A percentile compares a stretch with the other conserved stretches of the same genome.
Evolutionary conservation across 2,113 vertebrate species (phyloP).

Genomic region (Gallinago undulata): DNA sequence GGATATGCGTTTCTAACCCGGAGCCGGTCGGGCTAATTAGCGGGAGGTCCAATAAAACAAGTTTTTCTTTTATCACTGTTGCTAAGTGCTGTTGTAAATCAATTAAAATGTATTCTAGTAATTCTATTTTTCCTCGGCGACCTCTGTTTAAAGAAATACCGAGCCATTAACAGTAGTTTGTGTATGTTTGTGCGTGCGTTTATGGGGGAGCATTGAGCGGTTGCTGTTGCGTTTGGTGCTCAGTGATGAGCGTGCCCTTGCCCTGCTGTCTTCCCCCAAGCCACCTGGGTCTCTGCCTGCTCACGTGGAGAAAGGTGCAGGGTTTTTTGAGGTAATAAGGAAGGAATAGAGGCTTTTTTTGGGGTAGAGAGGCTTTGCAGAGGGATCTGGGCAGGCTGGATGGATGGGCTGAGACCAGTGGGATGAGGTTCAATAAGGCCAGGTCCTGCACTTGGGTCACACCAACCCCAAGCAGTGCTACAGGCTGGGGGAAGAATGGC

Average conservation of each 20-base stretch:
- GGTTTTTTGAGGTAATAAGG: neutral
- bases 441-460: too few relatives aligned
- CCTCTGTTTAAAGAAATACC: neutral
- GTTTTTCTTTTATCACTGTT: conserved; percentile 66
- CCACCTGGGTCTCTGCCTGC: accelerated
- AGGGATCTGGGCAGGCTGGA: too few relatives aligned
- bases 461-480: too few relatives aligned
- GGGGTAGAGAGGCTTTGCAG: too few relatives aligned
- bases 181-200: neutral
- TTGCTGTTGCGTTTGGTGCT: neutral
- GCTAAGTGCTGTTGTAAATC: conserved; percentile 67
- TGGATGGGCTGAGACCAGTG: too few relatives aligned
- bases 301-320: neutral
- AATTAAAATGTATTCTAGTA: conserved; percentile 65
- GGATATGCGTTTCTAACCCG: neutral
- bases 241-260: neutral
- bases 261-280: accelerated
- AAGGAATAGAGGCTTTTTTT: neutral
- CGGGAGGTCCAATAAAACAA: conserved; percentile 58
- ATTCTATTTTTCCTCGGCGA: conserved; percentile 13
- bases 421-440: too few relatives aligned
- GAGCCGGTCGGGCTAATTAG: conserved; percentile 59
- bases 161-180: neutral
- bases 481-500: too few relatives aligned
- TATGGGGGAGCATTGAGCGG: neutral